Evolutionary conservation across 2,113 vertebrate genomes (phyloP), one percentile per base, ranked within the genome.

Genomic region (Capricornis sumatraensis): DNA sequence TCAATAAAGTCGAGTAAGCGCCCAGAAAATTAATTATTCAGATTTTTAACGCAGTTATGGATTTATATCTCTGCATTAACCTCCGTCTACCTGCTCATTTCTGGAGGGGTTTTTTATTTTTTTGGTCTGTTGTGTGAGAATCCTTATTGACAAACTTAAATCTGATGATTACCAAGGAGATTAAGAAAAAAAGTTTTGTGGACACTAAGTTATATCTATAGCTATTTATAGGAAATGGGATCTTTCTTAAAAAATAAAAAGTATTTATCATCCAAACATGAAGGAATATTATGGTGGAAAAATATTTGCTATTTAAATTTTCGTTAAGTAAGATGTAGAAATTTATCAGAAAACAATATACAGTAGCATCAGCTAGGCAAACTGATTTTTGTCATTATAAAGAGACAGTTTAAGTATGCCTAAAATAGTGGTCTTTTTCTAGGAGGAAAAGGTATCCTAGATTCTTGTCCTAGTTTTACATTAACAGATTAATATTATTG

Each of bases 381-480:
- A 71, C 45, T 95, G 21, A 88, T 87, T 93, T 95, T 96, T 86
- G 50, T 83, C 53, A 36, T 58, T 82, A 87, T 91, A 62, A 55
- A 95, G 83, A 84, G 30, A 79, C 23, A 53, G 36, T 81, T 95
- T 85, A 91, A 36, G 17, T 95, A 30, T 91, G 45, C 86, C 50
- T 78, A 83, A 97, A 83, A 92, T 95, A 95, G 67, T 95, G 36
- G 21, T 79, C 21, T 83, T 91, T 97, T 95, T 97, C 76, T 84
- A 67, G 67, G 83, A 97, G 92, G 96, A 96, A 86, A 62, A 88
- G 60, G 79, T 95, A 96, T 84, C 81, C 76, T 89, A 94, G 83
- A 97, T 97, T 97, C 60, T 87, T 96, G 94, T 17, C 79, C 84
- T 84, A 97, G 19, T 95, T 98, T 95, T 97, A 89, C 71, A 64